Evolutionary conservation across 1,140 invertebrate genomes (phyloP), one percentile per base, ranked within the genome.

Genomic region (Lepidostoma basale): DNA sequence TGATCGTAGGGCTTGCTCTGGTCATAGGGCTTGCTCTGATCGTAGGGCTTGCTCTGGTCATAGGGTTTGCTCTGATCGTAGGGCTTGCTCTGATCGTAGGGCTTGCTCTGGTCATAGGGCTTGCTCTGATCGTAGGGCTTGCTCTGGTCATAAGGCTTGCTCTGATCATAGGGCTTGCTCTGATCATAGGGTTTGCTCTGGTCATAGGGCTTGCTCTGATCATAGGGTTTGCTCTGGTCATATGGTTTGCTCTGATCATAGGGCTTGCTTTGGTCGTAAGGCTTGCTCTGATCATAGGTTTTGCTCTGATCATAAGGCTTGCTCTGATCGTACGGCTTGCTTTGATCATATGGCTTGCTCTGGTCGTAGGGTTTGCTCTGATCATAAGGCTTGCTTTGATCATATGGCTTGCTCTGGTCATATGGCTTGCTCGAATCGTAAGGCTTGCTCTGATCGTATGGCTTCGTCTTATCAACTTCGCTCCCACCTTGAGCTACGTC

Each of bases 221-320:
- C 64, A 25, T 66, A 66, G 20, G 64, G 33, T 20, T 66, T 66
- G 33, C 16, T 2, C 20, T 14, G n/a, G 12, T 66, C 64, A n/a
- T 66, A 66, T 1, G 64, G 47, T 52, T 58, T 66, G 49, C 28
- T 58, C 52, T 20, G 30, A 40, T 66, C 64, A 23, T 66, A 66
- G 33, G 64, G 30, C 39, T 66, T 66, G 64, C 16, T 2, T 14
- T 25, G 10, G 26, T 66, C 64, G 39, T 52, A 65, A 1, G 62
- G 26, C 45, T 65, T 65, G 42, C 14, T 23, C 22, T 12, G 9
- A 9, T 65, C 62, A 22, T 65, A 65, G 22, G 62, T 45, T 65
- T n/a, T 65, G 45, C 3, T 9, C 22, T 33, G 22, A 26, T 52
- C 62, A 28, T 49, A 47, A 5, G 45, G 44, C 62, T 65, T 65